phyloP scores from a whole-genome alignment of 37 sponge, comb jelly and placozoan species.

The Tethya wilhelma region DNA sequence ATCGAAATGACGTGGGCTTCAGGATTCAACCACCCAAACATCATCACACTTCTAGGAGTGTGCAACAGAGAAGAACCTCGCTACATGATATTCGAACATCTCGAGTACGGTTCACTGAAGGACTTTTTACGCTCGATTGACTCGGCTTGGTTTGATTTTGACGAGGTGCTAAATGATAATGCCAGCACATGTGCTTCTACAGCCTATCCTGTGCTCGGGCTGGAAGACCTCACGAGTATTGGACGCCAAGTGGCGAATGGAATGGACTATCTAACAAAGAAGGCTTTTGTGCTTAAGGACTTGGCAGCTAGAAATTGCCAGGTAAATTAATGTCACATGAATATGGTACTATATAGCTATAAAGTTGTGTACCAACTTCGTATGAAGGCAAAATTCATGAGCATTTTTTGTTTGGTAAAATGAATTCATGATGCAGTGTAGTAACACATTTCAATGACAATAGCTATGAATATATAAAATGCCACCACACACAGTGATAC shows the following conservation, averaged over 20 bases:
- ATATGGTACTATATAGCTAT: no score
- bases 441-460: no score
- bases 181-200: slow-evolving; percentile 7
- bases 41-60: slow-evolving; percentile 57
- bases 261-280: slow-evolving; percentile 53
- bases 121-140: slow-evolving; percentile 61
- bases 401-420: no score
- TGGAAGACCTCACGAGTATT: slow-evolving; percentile 46
- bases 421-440: no score
- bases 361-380: no score
- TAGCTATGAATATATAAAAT: no score
- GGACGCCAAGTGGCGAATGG: slow-evolving; percentile 62
- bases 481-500: no score
- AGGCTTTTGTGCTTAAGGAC: slow-evolving; percentile 71
- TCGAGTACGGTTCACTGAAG: slow-evolving; percentile 71
- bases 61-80: slow-evolving; percentile 59
- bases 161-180: slow-evolving; percentile 19
- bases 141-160: slow-evolving; percentile 49
- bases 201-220: slow-evolving; percentile 28
- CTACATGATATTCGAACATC: slow-evolving; percentile 75
- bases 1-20: slow-evolving; percentile 52
- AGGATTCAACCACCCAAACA: slow-evolving; percentile 60
- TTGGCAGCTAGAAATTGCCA: slow-evolving; percentile 74
- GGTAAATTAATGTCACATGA: no score
- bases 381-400: no score